phyloP scores from a whole-genome alignment of 2,797 vertebrate genomes.

The Takifugu rubripes region DNA sequence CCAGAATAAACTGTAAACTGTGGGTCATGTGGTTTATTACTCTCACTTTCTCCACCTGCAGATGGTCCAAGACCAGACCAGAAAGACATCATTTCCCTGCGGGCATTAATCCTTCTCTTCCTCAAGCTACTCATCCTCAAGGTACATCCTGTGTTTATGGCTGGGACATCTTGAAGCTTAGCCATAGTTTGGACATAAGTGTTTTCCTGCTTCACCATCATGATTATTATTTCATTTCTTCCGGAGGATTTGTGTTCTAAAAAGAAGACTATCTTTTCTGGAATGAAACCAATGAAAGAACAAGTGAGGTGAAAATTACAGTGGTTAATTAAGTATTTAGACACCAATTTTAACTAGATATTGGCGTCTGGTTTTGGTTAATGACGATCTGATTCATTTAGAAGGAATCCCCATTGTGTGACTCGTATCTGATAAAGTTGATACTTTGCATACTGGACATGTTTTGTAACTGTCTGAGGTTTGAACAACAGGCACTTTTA shows the following conservation, averaged over 20 bases:
- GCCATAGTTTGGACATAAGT: background rate
- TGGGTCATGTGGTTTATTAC: background rate
- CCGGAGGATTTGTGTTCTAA: background rate
- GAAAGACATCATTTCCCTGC: slow-evolving; percentile 89
- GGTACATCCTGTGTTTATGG: slow-evolving; percentile 74
- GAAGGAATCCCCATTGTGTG: slow-evolving; percentile 12
- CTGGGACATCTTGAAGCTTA: slow-evolving; percentile 28
- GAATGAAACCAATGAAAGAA: slow-evolving; percentile 12
- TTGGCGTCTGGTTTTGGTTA: no score
- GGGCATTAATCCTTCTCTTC: slow-evolving; percentile 93
- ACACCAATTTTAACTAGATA: no score
- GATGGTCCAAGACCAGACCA: slow-evolving; percentile 91
- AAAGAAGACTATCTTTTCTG: slow-evolving; percentile 15
- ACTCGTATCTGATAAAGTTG: background rate
- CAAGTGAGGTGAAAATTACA: slow-evolving; percentile 6
- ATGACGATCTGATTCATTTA: no score
- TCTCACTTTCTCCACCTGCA: slow-evolving; percentile 50
- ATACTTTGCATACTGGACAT: background rate
- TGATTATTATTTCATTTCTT: no score
- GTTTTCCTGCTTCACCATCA: no score
- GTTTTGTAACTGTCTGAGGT: background rate
- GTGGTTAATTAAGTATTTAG: background rate
- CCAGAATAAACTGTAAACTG: background rate
- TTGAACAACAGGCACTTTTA: slow-evolving; percentile 6
- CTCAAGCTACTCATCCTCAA: slow-evolving; percentile 96